phyloP scores from a whole-genome alignment of 2,888 invertebrate species.

The Phania funesta region DNA sequence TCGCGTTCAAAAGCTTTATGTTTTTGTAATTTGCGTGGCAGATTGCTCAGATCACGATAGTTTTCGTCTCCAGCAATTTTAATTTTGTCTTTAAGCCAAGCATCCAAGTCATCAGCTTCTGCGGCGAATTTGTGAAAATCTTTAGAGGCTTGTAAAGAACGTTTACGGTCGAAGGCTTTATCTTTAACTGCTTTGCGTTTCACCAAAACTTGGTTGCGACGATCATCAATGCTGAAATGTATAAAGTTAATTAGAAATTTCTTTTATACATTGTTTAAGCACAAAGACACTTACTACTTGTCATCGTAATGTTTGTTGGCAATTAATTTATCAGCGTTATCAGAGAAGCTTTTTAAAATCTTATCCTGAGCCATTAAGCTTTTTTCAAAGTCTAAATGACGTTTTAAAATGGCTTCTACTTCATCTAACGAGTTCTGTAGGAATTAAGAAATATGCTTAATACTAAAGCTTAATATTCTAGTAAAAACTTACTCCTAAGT shows the following conservation, averaged over 20 bases:
- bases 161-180: slow-evolving; percentile 87
- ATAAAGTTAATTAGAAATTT: not conserved
- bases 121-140: slow-evolving; percentile 96
- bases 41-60: slow-evolving; percentile 92
- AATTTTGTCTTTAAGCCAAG: slow-evolving; percentile 95
- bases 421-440: slow-evolving; percentile 91
- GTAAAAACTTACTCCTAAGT: slow-evolving; percentile 87
- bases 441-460: not conserved
- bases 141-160: slow-evolving; percentile 89
- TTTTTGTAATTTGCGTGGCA: slow-evolving; percentile 95
- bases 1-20: slow-evolving; percentile 99
- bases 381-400: slow-evolving; percentile 96
- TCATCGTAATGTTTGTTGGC: slow-evolving; percentile 89
- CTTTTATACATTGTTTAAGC: not conserved
- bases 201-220: slow-evolving; percentile 87
- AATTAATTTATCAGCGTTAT: slow-evolving; percentile 90
- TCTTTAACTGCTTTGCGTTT: slow-evolving; percentile 88
- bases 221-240: slow-evolving; percentile 84
- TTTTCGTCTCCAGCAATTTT: slow-evolving; percentile 95
- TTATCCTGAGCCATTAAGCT: slow-evolving; percentile 96
- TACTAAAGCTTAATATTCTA: not conserved
- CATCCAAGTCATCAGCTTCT: slow-evolving; percentile 93
- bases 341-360: slow-evolving; percentile 89
- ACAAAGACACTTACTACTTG: slow-evolving; percentile 84
- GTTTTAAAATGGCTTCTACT: slow-evolving; percentile 94